Evolutionary conservation across 2,797 vertebrate genomes (phyloP).

Genomic region (Buceros bicornis): DNA sequence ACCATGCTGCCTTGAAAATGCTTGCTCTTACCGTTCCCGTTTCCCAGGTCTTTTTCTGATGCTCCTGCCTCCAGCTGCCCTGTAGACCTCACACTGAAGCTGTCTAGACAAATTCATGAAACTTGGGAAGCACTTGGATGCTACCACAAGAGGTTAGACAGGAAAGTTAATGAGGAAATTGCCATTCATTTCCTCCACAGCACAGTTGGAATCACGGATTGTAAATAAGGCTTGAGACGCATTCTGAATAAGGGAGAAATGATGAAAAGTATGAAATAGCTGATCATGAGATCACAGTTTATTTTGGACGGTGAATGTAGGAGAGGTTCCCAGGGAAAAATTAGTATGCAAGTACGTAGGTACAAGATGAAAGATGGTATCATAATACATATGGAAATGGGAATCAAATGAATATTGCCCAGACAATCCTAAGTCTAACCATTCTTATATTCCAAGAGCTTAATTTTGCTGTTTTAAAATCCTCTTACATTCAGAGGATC

Average conservation of each 20-base stretch:
- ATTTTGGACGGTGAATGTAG: slow-evolving; percentile 39
- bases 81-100: slow-evolving; percentile 6
- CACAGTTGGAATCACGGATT: background rate
- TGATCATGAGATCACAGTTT: slow-evolving; percentile 48
- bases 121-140: slow-evolving; percentile 18
- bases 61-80: background rate
- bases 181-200: slow-evolving; percentile 37
- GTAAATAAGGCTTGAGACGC: slow-evolving; percentile 39
- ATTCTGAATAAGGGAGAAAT: slow-evolving; percentile 52
- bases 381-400: slow-evolving; percentile 52
- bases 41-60: background rate
- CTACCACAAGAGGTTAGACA: background rate
- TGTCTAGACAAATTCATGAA: slow-evolving; percentile 45
- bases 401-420: slow-evolving; percentile 40
- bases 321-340: slow-evolving; percentile 49
- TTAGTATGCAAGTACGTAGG: slow-evolving; percentile 39
- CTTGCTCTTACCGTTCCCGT: background rate
- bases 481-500: slow-evolving; percentile 53
- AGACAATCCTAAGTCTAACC: slow-evolving; percentile 36
- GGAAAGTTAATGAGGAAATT: slow-evolving; percentile 61
- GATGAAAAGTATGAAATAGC: slow-evolving; percentile 34
- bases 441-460: slow-evolving; percentile 43
- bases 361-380: slow-evolving; percentile 52
- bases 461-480: slow-evolving; percentile 34
- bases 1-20: background rate